Evolutionary conservation across 2,113 vertebrate genomes (phyloP).

Genomic region (Chunga burmeisteri): DNA sequence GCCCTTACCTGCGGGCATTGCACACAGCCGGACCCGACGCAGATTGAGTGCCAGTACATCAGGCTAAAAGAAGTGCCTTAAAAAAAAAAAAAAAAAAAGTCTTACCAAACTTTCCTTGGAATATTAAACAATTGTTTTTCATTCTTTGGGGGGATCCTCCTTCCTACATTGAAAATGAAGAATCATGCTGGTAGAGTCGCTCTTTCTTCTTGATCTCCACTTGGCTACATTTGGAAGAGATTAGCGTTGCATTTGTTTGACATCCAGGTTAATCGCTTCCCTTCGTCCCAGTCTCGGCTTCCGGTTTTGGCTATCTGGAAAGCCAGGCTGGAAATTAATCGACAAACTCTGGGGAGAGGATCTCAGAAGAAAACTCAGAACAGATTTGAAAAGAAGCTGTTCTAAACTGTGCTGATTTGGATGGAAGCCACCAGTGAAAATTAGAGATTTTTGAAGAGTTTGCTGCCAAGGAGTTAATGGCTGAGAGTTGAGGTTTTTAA

Average conservation of each 20-base stretch:
- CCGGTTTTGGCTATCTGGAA: conserved; percentile 15
- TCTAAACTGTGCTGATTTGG: background rate
- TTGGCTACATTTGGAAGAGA: conserved; percentile 53
- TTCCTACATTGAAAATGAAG: background rate
- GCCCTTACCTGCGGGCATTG: background rate
- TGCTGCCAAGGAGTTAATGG: conserved; percentile 9
- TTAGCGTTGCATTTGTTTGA: conserved; percentile 45
- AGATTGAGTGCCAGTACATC: background rate
- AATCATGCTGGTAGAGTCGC: background rate
- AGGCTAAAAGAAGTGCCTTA: background rate
- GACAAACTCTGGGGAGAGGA: conserved; percentile 15
- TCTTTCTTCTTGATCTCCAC: conserved; percentile 1
- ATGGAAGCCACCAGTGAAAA: background rate
- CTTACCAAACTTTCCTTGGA: background rate
- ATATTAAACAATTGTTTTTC: background rate
- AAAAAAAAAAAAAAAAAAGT: no score
- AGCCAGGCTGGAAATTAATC: conserved; percentile 22
- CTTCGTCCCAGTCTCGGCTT: conserved; percentile 26
- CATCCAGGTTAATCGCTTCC: conserved; percentile 48
- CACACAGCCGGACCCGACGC: background rate
- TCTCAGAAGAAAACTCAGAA: background rate
- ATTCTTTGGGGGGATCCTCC: background rate
- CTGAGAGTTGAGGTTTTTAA: background rate
- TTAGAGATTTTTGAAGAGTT: background rate
- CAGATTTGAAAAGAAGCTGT: background rate